Evolutionary conservation across 2,888 invertebrate species (phyloP).

Genomic region (Drosophila antonietae): DNA sequence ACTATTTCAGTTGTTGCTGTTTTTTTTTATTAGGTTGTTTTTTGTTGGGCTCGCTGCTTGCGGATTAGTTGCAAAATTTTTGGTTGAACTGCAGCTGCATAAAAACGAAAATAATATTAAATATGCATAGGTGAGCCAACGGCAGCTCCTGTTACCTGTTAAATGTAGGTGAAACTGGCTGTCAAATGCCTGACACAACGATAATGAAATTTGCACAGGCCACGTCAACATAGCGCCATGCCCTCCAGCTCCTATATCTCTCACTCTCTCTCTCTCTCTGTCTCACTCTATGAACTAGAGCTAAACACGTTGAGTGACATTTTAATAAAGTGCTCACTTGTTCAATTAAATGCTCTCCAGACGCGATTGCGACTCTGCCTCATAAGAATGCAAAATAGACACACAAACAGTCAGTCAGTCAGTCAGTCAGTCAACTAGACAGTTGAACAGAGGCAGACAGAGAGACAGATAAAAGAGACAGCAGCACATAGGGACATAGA

Average conservation of each 20-base stretch:
- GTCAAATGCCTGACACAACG: slow-evolving; percentile 73
- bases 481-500: slow-evolving; percentile 2
- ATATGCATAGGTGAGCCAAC: slow-evolving; percentile 38
- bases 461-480: slow-evolving; percentile 25
- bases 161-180: slow-evolving; percentile 77
- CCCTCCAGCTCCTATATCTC: background rate
- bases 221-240: slow-evolving; percentile 42
- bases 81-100: slow-evolving; percentile 33
- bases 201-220: slow-evolving; percentile 75
- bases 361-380: slow-evolving; percentile 23
- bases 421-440: background rate
- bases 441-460: background rate
- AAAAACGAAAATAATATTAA: slow-evolving; percentile 41
- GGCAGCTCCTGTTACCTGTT: slow-evolving; percentile 39
- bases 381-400: slow-evolving; percentile 60
- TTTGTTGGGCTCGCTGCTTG: slow-evolving; percentile 46
- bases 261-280: background rate
- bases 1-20: slow-evolving; percentile 49
- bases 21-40: slow-evolving; percentile 27
- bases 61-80: slow-evolving; percentile 32
- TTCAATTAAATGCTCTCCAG: slow-evolving; percentile 70
- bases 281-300: background rate
- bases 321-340: slow-evolving; percentile 80
- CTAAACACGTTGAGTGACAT: slow-evolving; percentile 74
- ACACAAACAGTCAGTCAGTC: slow-evolving; percentile 23